Conservation (phyloP, 2,113 vertebrate genomes). For the Melanotaenia duboulayi region DNA sequence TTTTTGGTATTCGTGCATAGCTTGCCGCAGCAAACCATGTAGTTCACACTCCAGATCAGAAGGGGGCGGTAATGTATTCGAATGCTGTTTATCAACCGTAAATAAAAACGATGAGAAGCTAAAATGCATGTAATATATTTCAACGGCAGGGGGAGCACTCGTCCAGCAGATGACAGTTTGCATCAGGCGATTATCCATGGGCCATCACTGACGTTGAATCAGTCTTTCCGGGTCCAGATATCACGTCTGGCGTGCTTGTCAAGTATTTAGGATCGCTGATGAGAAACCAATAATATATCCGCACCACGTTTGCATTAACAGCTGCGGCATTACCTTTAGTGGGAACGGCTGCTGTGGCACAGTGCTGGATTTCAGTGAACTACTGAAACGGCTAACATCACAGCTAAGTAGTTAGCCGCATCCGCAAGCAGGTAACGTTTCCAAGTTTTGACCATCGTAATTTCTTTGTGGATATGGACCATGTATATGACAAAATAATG, state of each 20-base stretch:
- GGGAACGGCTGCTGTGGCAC: not conserved
- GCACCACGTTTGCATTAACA: slow-evolving; percentile 17
- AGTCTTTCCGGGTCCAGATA: slow-evolving; percentile 66
- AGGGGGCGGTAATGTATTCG: not conserved
- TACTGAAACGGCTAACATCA: slow-evolving; percentile 38
- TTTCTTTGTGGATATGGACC: not conserved
- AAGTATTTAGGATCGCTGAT: slow-evolving; percentile 6
- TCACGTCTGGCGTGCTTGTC: not conserved
- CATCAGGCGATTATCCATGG: slow-evolving; percentile 41
- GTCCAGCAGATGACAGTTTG: slow-evolving; percentile 5
- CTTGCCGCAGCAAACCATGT: too few species aligned
- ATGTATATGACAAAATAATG: not conserved
- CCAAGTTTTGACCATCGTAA: slow-evolving; percentile 23
- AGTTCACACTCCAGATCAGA: not conserved
- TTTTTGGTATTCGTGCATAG: too few species aligned
- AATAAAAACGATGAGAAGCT: not conserved
- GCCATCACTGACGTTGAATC: slow-evolving; percentile 5
- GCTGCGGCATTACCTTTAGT: not conserved
- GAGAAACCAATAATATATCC: not conserved
- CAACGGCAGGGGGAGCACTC: slow-evolving; percentile 60
- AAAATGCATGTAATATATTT: slow-evolving; percentile 13
- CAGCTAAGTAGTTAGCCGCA: slow-evolving; percentile 69
- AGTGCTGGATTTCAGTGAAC: slow-evolving; percentile 15
- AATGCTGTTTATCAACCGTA: not conserved
- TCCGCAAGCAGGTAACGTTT: slow-evolving; percentile 59